A percentile compares a stretch with the other conserved stretches of the same genome.
Evolutionary conservation across 2,113 vertebrate genomes (phyloP).

Genomic region (Todiramphus chloris): DNA sequence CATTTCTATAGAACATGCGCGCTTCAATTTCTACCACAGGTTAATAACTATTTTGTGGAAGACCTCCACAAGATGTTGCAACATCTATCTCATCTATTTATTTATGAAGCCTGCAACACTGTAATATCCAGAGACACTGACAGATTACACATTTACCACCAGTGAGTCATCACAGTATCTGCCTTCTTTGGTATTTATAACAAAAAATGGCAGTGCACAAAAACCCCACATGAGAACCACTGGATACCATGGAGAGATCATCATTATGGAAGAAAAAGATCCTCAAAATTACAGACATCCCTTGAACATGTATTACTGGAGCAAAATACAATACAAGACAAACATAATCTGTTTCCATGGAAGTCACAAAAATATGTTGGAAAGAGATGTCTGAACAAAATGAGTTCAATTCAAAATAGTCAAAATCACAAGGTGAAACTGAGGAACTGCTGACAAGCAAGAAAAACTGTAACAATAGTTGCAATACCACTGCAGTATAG

Average conservation of each 20-base stretch:
- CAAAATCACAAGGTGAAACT: not conserved
- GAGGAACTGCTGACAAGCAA: not conserved
- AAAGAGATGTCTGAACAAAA: not conserved
- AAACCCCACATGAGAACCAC: not conserved
- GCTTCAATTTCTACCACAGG: not conserved
- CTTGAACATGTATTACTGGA: not conserved
- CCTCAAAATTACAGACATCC: not conserved
- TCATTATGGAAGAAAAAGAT: not conserved
- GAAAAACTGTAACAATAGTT: not conserved
- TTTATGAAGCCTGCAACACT: not conserved
- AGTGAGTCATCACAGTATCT: not conserved
- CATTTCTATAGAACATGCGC: accelerated
- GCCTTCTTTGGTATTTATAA: not conserved
- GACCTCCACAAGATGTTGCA: not conserved
- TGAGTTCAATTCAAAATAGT: not conserved
- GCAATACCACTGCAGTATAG: not conserved
- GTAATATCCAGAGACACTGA: not conserved
- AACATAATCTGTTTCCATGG: not conserved
- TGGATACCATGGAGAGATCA: not conserved
- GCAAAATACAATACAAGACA: not conserved
- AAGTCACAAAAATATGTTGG: not conserved
- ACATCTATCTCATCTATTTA: not conserved
- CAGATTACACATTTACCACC: not conserved
- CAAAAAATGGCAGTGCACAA: not conserved
- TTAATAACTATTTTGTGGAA: not conserved